These are phyloP conservation scores for Hydractinia symbiolongicarpus DNA, from an alignment of 30 jellyfish, hydroid and myxozoan species.

Conservation along the genomic window DNA sequence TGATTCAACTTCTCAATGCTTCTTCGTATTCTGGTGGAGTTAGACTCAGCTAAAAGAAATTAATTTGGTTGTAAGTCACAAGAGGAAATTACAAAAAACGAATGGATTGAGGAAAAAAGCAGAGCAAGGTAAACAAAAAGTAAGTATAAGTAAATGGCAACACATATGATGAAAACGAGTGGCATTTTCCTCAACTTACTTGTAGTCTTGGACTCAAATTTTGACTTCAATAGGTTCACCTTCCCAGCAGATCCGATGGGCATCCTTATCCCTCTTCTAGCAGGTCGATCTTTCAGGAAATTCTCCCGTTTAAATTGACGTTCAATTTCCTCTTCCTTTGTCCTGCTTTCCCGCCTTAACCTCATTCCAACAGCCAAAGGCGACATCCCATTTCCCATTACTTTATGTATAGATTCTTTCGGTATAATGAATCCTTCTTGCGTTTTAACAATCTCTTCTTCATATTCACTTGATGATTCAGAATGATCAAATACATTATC, in stretches of 20 bases:
- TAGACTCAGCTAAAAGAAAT: too few species aligned
- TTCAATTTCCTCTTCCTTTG: conserved; percentile 31
- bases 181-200: neutral
- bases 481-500: neutral
- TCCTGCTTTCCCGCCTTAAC: conserved; percentile 15
- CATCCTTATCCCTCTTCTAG: conserved; percentile 28
- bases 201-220: conserved; percentile 14
- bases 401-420: conserved; percentile 17
- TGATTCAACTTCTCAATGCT: conserved; percentile 12
- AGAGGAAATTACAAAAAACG: too few species aligned
- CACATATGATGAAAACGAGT: too few species aligned
- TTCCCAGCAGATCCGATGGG: conserved; percentile 41
- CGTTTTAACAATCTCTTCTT: conserved; percentile 32
- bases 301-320: conserved; percentile 23
- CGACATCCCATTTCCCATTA: neutral
- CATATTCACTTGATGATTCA: conserved; percentile 27
- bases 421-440: conserved; percentile 38
- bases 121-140: too few species aligned
- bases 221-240: conserved; percentile 25
- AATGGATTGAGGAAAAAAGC: too few species aligned
- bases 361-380: neutral
- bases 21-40: conserved; percentile 4
- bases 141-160: too few species aligned
- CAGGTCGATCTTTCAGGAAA: conserved; percentile 32
- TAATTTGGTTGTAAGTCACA: too few species aligned